Percentiles rank a stretch among this genome's conserved stretches.
Conservation (phyloP, 2,113 vertebrate species). For the Hemichromis elongatus region DNA sequence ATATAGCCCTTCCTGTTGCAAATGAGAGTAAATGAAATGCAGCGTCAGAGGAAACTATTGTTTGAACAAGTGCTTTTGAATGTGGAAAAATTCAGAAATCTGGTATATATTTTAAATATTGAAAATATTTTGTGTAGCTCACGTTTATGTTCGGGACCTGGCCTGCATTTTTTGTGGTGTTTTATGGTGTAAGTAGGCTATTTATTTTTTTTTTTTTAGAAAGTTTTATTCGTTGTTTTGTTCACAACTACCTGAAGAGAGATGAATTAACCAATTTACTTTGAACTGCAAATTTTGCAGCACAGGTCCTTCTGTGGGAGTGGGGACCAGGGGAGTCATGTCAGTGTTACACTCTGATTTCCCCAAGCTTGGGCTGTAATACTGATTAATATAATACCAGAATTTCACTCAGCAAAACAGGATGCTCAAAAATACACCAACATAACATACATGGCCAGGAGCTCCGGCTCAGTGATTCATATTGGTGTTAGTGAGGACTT, state of each 20-base stretch:
- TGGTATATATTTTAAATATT: not conserved
- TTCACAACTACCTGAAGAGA: not conserved
- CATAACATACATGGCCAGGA: not conserved
- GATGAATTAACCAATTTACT: not conserved
- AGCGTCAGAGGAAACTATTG: no score
- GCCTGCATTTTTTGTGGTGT: not conserved
- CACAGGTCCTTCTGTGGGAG: not conserved
- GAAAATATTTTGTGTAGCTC: no score
- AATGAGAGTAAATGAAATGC: no score
- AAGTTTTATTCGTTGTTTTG: not conserved
- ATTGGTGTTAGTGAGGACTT: not conserved
- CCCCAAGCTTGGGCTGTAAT: not conserved
- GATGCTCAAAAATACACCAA: not conserved
- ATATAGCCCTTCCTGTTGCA: no score
- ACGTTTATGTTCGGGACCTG: no score
- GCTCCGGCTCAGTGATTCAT: not conserved
- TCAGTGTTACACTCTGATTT: not conserved
- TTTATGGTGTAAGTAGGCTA: not conserved
- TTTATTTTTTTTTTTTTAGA: no score
- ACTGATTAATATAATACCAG: not conserved
- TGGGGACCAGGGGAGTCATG: not conserved
- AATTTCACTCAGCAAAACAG: not conserved
- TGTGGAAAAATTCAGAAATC: not conserved
- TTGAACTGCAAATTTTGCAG: not conserved
- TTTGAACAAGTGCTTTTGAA: not conserved